Evolutionary conservation across 2,113 vertebrate species (phyloP).

Genomic region (Todiramphus saurophagus): DNA sequence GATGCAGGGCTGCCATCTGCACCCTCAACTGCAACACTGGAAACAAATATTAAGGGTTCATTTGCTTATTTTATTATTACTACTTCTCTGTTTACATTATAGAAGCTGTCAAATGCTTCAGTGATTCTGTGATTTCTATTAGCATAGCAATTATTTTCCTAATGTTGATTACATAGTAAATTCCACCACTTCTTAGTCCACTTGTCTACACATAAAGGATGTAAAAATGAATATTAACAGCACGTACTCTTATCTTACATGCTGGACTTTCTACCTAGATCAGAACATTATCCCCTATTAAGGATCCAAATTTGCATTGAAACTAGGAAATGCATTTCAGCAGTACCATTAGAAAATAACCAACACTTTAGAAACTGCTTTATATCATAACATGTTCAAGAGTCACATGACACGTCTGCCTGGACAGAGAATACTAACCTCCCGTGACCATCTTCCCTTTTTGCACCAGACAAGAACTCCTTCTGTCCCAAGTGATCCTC

Average conservation of each 20-base stretch:
- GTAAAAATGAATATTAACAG: background rate
- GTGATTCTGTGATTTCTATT: background rate
- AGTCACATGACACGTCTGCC: background rate
- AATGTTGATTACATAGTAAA: background rate
- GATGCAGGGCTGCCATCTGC: constrained; percentile 82
- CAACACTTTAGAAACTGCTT: background rate
- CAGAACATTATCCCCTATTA: background rate
- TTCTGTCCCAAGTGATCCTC: constrained; percentile 78
- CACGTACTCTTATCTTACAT: background rate
- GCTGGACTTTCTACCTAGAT: background rate
- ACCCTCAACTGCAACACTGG: constrained; percentile 78
- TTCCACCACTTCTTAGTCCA: background rate
- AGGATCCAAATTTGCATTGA: background rate
- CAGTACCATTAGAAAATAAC: background rate
- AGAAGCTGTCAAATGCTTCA: background rate
- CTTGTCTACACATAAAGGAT: background rate
- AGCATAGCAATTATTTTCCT: background rate
- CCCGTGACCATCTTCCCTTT: constrained; percentile 77
- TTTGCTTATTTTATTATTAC: background rate
- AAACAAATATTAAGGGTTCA: background rate
- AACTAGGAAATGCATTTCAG: background rate
- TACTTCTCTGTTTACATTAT: background rate
- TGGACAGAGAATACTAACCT: constrained; percentile 75
- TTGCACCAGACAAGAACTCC: constrained; percentile 68
- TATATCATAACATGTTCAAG: background rate